Percentiles rank a stretch among this genome's conserved stretches.
These are phyloP conservation scores for Megaceryle maxima DNA, from an alignment of 2,113 vertebrate genomes.

Conservation along the genomic window DNA sequence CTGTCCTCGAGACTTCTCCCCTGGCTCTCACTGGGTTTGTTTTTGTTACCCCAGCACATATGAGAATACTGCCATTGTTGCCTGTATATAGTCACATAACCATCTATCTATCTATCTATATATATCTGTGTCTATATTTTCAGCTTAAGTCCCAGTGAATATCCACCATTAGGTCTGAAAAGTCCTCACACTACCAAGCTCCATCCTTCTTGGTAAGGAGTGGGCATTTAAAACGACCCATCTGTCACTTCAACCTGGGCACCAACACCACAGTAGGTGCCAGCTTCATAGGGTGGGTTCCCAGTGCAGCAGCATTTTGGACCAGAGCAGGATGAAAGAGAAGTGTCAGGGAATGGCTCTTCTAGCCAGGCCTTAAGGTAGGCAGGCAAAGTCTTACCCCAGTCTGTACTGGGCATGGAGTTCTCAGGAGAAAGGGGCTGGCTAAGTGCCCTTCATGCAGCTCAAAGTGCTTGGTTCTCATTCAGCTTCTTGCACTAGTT, in stretches of 20 bases:
- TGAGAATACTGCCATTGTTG: neutral
- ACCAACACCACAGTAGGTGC: neutral
- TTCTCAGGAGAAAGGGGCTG: neutral
- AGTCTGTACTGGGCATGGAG: neutral
- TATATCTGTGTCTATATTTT: neutral
- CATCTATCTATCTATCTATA: neutral
- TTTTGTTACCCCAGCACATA: neutral
- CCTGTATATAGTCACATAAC: neutral
- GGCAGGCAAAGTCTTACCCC: neutral
- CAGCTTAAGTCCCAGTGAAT: neutral
- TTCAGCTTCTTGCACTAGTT: neutral
- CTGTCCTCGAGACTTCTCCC: neutral
- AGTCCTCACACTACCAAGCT: neutral
- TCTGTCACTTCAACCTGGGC: neutral
- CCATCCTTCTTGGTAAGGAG: neutral
- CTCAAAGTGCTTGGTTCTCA: neutral
- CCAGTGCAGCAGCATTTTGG: neutral
- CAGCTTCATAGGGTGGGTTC: neutral
- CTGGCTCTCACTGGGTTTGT: neutral
- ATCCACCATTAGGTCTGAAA: neutral
- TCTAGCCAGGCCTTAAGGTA: neutral
- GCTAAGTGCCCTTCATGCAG: neutral
- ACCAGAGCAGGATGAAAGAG: neutral
- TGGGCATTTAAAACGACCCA: neutral
- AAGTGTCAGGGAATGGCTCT: neutral